Evolutionary conservation across 1,140 invertebrate genomes (phyloP).

Genomic region (Brachionus asplanchnoidis): DNA sequence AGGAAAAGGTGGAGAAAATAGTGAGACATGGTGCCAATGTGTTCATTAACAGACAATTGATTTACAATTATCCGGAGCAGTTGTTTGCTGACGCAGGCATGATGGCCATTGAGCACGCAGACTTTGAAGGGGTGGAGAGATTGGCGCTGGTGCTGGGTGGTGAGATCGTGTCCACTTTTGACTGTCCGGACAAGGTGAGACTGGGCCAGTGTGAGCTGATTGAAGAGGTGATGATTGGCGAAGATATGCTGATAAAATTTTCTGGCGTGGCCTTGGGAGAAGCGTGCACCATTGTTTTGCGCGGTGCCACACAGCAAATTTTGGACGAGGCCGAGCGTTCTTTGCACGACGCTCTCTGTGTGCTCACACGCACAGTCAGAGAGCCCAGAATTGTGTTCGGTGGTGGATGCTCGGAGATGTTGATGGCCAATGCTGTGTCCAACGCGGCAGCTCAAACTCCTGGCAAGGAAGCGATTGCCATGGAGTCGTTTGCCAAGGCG

Average conservation of each 20-base stretch:
- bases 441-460: constrained; percentile 77
- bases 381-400: constrained; percentile 85
- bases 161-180: constrained; percentile 98
- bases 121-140: constrained; percentile 97
- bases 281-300: constrained; percentile 91
- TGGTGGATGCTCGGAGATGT: constrained; percentile 82
- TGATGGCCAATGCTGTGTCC: constrained; percentile 88
- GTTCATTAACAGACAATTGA: constrained; percentile 97
- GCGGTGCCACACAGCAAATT: constrained; percentile 98
- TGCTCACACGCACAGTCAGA: constrained; percentile 86
- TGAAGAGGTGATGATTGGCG: constrained; percentile 96
- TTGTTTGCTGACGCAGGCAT: constrained; percentile 94
- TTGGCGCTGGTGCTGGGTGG: constrained; percentile 92
- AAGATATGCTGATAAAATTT: constrained; percentile 90
- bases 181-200: constrained; percentile 82
- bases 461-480: constrained; percentile 93
- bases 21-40: constrained; percentile 92
- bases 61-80: constrained; percentile 99
- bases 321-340: constrained; percentile 97
- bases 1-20: constrained; percentile 96
- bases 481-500: constrained; percentile 89
- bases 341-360: constrained; percentile 94
- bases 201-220: constrained; percentile 89
- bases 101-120: constrained; percentile 99
- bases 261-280: constrained; percentile 88